Conservation (phyloP, 2,797 vertebrate genomes). For the Hafferia zeledoni region DNA sequence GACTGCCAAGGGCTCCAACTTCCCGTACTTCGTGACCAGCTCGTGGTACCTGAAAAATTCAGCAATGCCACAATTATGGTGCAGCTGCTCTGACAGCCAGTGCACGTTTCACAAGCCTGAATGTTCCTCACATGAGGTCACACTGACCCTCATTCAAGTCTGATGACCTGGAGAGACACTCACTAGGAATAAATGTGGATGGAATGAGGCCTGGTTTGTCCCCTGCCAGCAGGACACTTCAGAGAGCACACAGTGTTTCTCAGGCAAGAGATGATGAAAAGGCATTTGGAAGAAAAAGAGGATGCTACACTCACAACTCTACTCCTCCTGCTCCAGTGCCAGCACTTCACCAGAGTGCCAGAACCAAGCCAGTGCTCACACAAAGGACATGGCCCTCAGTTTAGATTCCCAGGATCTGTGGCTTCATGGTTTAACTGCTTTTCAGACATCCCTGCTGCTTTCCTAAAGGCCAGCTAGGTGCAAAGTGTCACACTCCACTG, state of each 20-base stretch:
- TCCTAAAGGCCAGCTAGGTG: background rate
- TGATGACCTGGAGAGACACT: background rate
- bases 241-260: background rate
- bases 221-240: background rate
- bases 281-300: background rate
- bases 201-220: background rate
- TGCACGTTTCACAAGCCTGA: background rate
- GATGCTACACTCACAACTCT: background rate
- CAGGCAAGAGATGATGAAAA: background rate
- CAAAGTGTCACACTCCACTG: background rate
- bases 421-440: background rate
- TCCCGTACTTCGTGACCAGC: constrained; percentile 92
- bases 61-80: background rate
- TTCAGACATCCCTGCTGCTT: background rate
- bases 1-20: constrained; percentile 90
- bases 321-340: background rate
- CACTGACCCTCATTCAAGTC: background rate
- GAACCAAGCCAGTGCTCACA: background rate
- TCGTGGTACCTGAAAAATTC: constrained; percentile 85
- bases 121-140: rapidly evolving
- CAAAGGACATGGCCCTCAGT: background rate
- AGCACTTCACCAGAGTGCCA: background rate
- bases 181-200: background rate
- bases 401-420: background rate
- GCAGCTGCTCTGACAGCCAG: background rate